Base-by-base conservation (phyloP, 1,140 invertebrate species). In the Chelonus insularis region DNA sequence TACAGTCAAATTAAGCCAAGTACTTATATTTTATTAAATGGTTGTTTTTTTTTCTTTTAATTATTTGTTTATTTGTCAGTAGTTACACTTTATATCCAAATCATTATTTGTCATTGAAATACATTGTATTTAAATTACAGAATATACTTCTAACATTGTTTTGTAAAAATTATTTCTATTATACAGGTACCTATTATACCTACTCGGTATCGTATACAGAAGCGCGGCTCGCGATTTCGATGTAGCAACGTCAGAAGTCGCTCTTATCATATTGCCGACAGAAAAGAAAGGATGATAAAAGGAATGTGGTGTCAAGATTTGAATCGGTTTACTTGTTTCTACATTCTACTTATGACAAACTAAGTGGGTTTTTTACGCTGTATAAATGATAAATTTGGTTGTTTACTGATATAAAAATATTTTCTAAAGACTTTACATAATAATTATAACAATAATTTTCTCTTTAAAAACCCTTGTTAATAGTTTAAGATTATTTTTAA, bases 111-210 rank as follows among this genome's bases (percentile, higher is more conserved):
- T 29, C 25, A 29, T 29, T 29, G 25, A 29, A 29, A 29, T 29
- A 29, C 25, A 29, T 29, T 29, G 25, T 29, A 29, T 60, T 12
- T 60, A 1, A 1, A 0, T 14, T 45, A 29, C 37, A 60, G 39
- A 63, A 60, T 64, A 64, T 45, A 16, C 2, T 51, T 51, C 18
- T 63, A 39, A 5, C 14, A 39, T 4, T 39, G 14, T n/a, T 11
- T 39, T 11, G 37, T 39, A n/a, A 12, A 39, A 39, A 14, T 39
- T 39, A 70, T 57, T 65, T 70, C 70, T 63, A 60, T 51, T 64
- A 73, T 77, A 79, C 78, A 81, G 79, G 79, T 81, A 78, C 77
- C 79, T 81, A 80, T 74, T 79, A 77, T 81, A 79, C 78, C 76
- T 79, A 80, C 77, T 67, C 75, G 77, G 77, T 80, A 79, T 81